Evolutionary conservation across 2,888 invertebrate genomes (phyloP), one percentile per base, ranked within the genome.

Genomic region (Cosmopolites sordidus): DNA sequence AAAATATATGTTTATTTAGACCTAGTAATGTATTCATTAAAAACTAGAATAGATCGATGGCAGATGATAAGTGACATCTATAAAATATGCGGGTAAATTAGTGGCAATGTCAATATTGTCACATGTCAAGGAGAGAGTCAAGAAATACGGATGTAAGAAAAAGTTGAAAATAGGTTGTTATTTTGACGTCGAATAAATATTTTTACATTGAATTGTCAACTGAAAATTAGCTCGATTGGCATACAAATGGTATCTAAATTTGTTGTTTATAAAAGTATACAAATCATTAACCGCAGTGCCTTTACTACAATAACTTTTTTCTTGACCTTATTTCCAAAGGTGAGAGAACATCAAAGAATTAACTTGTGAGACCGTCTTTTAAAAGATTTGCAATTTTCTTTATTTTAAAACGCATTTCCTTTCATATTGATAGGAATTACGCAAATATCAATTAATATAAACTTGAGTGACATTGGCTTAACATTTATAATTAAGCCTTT

Each of bases 201-300:
- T 51, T 51, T 51, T 45, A 39, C 45, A 38, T 52, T 37, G 38
- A 17, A 48, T 55, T 55, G 60, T 58, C 61, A 57, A 57, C 58
- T 47, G 48, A 51, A 49, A 56, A 56, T 42, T 43, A 51, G 47
- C 27, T 51, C 49, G 50, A 58, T 58, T 60, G 51, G 58, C 62
- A 61, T 64, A 66, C 68, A 66, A 72, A 73, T 72, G 72, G 66
- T 72, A 71, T 69, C 71, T 66, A 72, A 72, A 72, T 73, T 71
- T 66, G 68, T 70, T 66, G 70, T 72, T 69, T 66, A 62, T 62
- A 60, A 62, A 62, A 61, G 58, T 62, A 64, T 63, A 62, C 62
- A 60, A 58, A 62, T 60, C 62, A 65, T 62, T 59, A 65, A 62
- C 68, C 64, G 63, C 62, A 65, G 71, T 71, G 70, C 70, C 70